Evolutionary conservation across 2,113 vertebrate genomes (phyloP).

Genomic region (Isurus oxyrinchus): DNA sequence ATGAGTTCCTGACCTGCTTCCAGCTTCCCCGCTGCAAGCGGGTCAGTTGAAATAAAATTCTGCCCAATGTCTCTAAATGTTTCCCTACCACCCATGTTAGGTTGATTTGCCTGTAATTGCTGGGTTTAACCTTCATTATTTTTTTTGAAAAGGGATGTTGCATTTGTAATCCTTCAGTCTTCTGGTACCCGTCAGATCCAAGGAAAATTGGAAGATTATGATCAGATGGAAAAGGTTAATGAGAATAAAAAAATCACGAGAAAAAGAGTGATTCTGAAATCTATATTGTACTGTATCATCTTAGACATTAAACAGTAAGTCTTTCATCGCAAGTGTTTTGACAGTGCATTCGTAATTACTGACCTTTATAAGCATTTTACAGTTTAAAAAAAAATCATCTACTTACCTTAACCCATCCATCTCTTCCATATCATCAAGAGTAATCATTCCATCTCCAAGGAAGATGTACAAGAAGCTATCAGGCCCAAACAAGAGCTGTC

Average conservation of each 20-base stretch:
- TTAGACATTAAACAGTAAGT: neutral
- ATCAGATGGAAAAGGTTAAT: neutral
- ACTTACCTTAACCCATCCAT: conserved; percentile 96
- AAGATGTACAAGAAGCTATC: conserved; percentile 87
- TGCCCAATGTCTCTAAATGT: neutral
- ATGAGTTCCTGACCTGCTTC: neutral
- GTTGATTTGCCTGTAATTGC: neutral
- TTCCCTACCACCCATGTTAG: neutral
- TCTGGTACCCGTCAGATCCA: neutral
- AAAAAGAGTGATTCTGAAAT: neutral
- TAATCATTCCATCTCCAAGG: conserved; percentile 97
- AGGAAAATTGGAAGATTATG: neutral
- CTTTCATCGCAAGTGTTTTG: neutral
- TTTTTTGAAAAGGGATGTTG: neutral
- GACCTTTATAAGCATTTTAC: neutral
- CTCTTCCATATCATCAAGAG: conserved; percentile 96
- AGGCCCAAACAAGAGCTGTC: conserved; percentile 84
- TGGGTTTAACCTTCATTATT: neutral
- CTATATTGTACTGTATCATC: neutral
- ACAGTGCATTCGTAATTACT: neutral
- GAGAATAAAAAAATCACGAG: neutral
- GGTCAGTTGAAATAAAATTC: no score
- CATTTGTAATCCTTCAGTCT: neutral
- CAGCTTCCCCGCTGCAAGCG: no score
- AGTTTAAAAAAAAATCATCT: neutral